phyloP scores from a whole-genome alignment of 2,113 vertebrate species.

The Sclerurus mexicanus region DNA sequence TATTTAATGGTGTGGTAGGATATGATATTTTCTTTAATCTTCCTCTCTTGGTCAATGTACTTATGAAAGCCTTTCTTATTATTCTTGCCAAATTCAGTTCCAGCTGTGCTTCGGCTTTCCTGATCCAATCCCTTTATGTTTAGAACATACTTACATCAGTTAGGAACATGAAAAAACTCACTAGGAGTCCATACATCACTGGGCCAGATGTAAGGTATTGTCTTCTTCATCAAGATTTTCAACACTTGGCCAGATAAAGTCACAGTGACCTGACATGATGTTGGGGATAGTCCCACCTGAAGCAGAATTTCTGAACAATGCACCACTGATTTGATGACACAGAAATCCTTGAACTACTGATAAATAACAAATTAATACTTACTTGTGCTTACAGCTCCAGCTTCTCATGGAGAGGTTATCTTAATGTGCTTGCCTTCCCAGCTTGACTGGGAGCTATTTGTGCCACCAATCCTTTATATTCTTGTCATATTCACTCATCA shows the following conservation, averaged over 20 bases:
- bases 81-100: background rate
- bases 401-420: background rate
- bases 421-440: background rate
- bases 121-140: background rate
- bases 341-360: background rate
- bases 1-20: background rate
- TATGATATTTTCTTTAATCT: background rate
- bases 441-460: background rate
- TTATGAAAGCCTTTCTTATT: background rate
- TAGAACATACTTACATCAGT: background rate
- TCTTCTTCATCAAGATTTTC: background rate
- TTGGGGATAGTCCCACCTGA: background rate
- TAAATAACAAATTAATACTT: background rate
- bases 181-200: background rate
- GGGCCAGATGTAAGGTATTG: fast-evolving
- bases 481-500: background rate
- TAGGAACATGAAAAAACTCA: background rate
- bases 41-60: background rate
- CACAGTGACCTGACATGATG: background rate
- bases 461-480: background rate
- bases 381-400: background rate
- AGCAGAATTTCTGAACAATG: background rate
- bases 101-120: background rate
- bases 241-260: background rate
- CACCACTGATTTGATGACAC: fast-evolving